Conservation (phyloP, 2,888 invertebrate genomes). For the Frankliniella fusca region DNA sequence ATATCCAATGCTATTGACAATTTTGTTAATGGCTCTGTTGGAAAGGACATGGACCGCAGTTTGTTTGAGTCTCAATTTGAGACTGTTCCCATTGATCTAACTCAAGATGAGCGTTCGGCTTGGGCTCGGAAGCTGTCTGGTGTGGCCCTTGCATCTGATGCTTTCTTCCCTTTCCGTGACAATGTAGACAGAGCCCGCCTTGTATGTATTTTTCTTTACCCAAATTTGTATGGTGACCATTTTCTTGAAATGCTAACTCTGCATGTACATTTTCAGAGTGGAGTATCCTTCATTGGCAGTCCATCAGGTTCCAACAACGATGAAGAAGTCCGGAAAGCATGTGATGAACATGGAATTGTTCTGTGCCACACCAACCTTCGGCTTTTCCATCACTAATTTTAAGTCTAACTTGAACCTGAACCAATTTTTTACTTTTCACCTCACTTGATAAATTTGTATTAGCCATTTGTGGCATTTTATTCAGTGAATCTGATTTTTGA, state of each 20-base stretch:
- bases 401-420: neutral
- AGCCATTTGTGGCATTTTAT: neutral
- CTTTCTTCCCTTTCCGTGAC: slow-evolving; percentile 97
- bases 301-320: slow-evolving; percentile 95
- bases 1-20: slow-evolving; percentile 94
- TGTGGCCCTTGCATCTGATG: slow-evolving; percentile 89
- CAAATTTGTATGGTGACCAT: neutral
- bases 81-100: slow-evolving; percentile 65
- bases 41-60: slow-evolving; percentile 72
- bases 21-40: slow-evolving; percentile 87
- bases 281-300: slow-evolving; percentile 88
- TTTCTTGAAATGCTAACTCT: neutral
- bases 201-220: slow-evolving; percentile 52
- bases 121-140: slow-evolving; percentile 70
- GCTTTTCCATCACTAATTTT: slow-evolving; percentile 83
- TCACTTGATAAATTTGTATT: neutral
- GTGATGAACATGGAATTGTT: slow-evolving; percentile 83
- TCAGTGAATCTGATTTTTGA: neutral
- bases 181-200: slow-evolving; percentile 88
- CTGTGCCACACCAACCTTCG: slow-evolving; percentile 85
- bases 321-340: slow-evolving; percentile 79
- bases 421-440: neutral
- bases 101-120: slow-evolving; percentile 59
- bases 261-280: slow-evolving; percentile 64
- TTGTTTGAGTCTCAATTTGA: slow-evolving; percentile 74